phyloP scores from a whole-genome alignment of 1,140 invertebrate species.

The Drosophila sproati region DNA sequence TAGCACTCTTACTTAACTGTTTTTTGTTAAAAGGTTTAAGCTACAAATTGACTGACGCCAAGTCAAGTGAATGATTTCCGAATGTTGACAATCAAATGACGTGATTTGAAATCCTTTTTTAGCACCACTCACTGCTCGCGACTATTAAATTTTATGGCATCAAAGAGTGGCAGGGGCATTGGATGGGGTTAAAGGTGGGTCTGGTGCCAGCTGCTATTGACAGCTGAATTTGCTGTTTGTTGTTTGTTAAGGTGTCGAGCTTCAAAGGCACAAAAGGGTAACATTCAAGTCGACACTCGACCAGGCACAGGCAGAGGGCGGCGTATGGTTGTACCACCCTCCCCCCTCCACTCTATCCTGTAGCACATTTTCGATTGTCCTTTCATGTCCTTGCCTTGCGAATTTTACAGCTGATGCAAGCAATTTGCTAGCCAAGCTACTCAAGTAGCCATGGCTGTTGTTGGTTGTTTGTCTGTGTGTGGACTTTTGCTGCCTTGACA shows the following conservation, averaged over 20 bases:
- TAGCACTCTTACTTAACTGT: background rate
- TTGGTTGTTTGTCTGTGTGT: background rate
- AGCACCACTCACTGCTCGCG: slow-evolving; percentile 10
- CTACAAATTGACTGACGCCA: slow-evolving; percentile 17
- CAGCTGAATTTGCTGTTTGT: slow-evolving; percentile 27
- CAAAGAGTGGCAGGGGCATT: background rate
- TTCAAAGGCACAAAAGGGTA: slow-evolving; percentile 15
- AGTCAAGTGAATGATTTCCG: slow-evolving; percentile 34
- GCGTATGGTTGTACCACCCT: background rate
- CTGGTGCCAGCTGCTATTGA: slow-evolving; percentile 47
- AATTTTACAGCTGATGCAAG: slow-evolving; percentile 38
- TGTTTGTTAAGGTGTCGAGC: slow-evolving; percentile 31
- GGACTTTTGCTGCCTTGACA: slow-evolving; percentile 27
- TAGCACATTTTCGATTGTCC: slow-evolving; percentile 22
- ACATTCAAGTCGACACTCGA: slow-evolving; percentile 17
- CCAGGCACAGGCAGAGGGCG: background rate
- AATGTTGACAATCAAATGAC: slow-evolving; percentile 44
- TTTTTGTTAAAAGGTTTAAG: background rate
- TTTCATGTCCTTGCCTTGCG: slow-evolving; percentile 21
- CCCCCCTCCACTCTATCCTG: background rate
- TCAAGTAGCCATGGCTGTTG: slow-evolving; percentile 9
- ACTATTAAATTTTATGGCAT: slow-evolving; percentile 11
- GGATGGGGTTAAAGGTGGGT: too few species aligned
- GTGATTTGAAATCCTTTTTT: slow-evolving; percentile 22
- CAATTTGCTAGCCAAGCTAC: slow-evolving; percentile 32